Base-by-base conservation (phyloP, 2,888 invertebrate genomes). In the Abrostola triplasia region DNA sequence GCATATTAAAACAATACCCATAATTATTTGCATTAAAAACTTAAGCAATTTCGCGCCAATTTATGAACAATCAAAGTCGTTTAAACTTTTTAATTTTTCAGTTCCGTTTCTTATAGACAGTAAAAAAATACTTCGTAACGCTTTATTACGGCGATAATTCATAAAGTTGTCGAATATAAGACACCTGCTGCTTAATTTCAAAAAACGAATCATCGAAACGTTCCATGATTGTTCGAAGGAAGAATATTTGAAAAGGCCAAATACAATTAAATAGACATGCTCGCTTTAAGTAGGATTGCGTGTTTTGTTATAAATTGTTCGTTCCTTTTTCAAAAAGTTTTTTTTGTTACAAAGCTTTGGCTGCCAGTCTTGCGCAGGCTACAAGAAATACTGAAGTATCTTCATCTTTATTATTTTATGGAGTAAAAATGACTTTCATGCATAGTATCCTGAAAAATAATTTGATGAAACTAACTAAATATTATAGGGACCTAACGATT, bases 101-200 rank as follows among this genome's bases (percentile, higher is more conserved):
- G 48, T 60, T 68, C 55, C 49, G 59, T 62, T 59, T 62, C 48
- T 59, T 55, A 56, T 72, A 72, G 59, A 60, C 60, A 68, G 59
- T 65, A 68, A 76, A 63, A 24, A 77, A 79, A 66, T 68, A 63
- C 63, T 59, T 63, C 54, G 42, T 54, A 63, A 66, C 61, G 48
- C 60, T 62, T 70, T 69, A 69, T 62, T 75, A 72, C 59, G 57
- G 40, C 67, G 58, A 70, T 77, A 61, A 77, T 81, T 81, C 77
- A 79, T 70, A 76, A 85, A 84, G 76, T 84, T 84, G 37, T 49
- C 55, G 58, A 78, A 70, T 83, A 80, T 76, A 52, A 59, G 49
- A 71, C 84, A 85, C 78, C 83, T 85, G 84, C 59, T 60, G 67
- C 67, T 51, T 36, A 57, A 61, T 59, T 53, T 37, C 35, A 48